Conservation (phyloP, 1,140 invertebrate species). For the Vanessa atalanta region DNA sequence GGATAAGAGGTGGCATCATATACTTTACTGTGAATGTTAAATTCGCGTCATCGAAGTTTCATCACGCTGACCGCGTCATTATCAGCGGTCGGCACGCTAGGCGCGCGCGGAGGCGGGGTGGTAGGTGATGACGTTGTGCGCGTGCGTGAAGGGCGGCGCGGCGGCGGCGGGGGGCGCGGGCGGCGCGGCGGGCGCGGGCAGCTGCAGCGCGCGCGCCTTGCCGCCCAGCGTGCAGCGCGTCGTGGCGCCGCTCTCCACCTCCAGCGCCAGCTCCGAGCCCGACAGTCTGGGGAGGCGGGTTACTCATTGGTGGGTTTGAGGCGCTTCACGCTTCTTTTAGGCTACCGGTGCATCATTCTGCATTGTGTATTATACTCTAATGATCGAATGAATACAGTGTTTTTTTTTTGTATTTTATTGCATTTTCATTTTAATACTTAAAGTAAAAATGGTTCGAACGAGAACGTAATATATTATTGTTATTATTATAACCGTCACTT, state of each 20-base stretch:
- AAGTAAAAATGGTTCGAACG: no score
- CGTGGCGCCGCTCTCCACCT: constrained; percentile 74
- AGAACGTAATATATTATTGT: no score
- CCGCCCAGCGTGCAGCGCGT: constrained; percentile 76
- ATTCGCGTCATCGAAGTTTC: no score
- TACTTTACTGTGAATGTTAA: no score
- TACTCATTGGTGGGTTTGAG: no score
- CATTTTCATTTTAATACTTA: no score
- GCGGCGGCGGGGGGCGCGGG: constrained; percentile 37
- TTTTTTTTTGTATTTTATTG: no score
- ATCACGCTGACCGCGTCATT: no score
- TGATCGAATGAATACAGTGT: no score
- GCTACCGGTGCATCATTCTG: no score
- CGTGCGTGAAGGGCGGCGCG: constrained; percentile 69
- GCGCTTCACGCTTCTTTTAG: no score
- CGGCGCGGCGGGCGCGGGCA: constrained; percentile 48
- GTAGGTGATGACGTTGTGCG: constrained; percentile 78
- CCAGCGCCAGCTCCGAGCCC: constrained; percentile 60
- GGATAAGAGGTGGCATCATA: not conserved
- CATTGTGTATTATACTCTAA: no score
- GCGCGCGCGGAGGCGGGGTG: constrained; percentile 72
- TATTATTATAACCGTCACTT: constrained; percentile 60
- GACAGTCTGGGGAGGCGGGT: constrained; percentile 52
- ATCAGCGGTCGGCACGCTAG: constrained; percentile 24
- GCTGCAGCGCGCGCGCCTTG: constrained; percentile 67